Conservation (phyloP, 1,140 invertebrate species). For the Polypedilum pembai region DNA sequence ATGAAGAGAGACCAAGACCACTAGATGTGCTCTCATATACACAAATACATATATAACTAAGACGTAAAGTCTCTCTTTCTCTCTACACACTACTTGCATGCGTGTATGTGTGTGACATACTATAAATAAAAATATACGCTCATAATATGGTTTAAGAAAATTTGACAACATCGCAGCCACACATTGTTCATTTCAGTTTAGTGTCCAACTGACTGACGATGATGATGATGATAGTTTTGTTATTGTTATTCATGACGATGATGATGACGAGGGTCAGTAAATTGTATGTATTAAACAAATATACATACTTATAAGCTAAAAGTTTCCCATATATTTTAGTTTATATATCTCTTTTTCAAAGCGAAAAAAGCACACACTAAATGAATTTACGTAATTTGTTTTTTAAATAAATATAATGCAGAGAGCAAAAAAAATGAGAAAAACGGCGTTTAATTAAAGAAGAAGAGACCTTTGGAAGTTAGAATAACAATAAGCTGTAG, state of each 20-base stretch:
- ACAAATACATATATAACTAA: not conserved
- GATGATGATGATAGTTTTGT: not conserved
- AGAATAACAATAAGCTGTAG: too few species aligned
- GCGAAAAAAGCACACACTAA: not conserved
- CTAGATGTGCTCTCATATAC: not conserved
- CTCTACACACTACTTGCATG: not conserved
- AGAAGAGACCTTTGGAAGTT: not conserved
- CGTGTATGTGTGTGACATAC: too few species aligned
- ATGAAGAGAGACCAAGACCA: slow-evolving; percentile 22
- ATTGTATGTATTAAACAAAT: not conserved
- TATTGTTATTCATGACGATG: not conserved
- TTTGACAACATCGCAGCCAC: not conserved
- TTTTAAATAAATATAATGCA: not conserved
- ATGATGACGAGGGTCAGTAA: not conserved
- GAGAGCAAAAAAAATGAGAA: not conserved
- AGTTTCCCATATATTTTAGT: not conserved
- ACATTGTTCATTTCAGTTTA: not conserved
- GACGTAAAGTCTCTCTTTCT: not conserved
- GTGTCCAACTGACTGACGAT: slow-evolving; percentile 5
- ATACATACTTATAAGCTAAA: not conserved
- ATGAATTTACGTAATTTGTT: slow-evolving; percentile 28
- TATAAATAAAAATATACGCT: not conserved
- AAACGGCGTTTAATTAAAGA: slow-evolving; percentile 25
- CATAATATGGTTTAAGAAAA: slow-evolving; percentile 17
- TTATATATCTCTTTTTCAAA: not conserved